Percentiles rank a stretch among this genome's conserved stretches.
Evolutionary conservation across 2,888 invertebrate species (phyloP).

Genomic region (Holacanthella duospinosa): DNA sequence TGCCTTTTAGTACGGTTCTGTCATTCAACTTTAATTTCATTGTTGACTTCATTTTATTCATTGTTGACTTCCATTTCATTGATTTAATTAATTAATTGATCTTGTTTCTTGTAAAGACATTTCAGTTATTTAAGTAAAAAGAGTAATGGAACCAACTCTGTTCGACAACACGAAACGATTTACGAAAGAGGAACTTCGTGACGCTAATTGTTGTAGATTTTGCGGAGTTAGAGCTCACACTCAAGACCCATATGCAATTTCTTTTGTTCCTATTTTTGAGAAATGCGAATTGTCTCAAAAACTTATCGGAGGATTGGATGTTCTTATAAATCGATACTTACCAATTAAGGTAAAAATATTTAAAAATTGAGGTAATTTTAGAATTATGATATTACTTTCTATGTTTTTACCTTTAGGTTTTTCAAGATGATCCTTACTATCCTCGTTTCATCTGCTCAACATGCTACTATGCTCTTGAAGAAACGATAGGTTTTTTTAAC

Average conservation of each 20-base stretch:
- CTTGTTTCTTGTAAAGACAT: no score
- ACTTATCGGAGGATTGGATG: conserved; percentile 9
- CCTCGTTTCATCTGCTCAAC: conserved; percentile 65
- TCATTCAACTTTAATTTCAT: no score
- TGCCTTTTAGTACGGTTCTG: no score
- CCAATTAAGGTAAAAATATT: conserved; percentile 56
- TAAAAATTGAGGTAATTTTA: conserved; percentile 32
- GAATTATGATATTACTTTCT: background rate
- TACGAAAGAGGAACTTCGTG: conserved; percentile 16
- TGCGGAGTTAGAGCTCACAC: conserved; percentile 17
- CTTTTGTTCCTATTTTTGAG: conserved; percentile 15
- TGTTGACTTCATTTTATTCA: no score
- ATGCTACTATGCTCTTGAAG: conserved; percentile 63
- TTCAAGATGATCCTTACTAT: conserved; percentile 54
- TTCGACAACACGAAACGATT: no score
- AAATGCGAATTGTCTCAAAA: background rate
- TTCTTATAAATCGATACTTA: conserved; percentile 59
- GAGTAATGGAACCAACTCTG: no score
- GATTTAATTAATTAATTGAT: no score
- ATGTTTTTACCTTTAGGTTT: conserved; percentile 47
- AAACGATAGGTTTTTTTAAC: conserved; percentile 62
- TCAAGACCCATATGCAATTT: background rate
- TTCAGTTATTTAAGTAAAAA: no score
- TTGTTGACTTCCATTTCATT: no score
- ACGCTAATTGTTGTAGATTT: conserved; percentile 20